A percentile compares a stretch with the other conserved stretches of the same genome.
Evolutionary conservation across 2,113 vertebrate species (phyloP).

Genomic region (Illadopsis cleaveri): DNA sequence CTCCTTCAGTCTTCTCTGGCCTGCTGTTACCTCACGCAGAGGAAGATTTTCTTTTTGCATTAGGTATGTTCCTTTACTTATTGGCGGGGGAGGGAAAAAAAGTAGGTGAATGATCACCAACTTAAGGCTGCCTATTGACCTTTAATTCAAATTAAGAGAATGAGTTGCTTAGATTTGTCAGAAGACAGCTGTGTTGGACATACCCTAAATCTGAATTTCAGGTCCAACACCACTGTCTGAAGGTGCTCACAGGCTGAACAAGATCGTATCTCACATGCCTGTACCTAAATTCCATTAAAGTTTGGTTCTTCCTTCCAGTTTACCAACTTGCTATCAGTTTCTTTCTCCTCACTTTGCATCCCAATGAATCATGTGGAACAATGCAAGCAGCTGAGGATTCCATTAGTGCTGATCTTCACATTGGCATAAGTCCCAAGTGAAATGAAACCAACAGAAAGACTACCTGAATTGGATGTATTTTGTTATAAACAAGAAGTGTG

Average conservation of each 20-base stretch:
- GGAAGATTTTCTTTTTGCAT: background rate
- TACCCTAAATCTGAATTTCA: background rate
- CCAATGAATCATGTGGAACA: background rate
- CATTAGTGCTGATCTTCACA: background rate
- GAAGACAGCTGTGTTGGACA: background rate
- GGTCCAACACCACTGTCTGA: background rate
- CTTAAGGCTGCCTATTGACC: background rate
- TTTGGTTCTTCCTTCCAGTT: background rate
- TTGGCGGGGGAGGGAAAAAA: background rate
- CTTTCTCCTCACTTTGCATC: background rate
- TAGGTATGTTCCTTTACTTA: background rate
- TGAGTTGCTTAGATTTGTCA: background rate
- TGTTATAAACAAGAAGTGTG: background rate
- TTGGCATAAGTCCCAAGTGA: background rate
- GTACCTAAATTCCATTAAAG: background rate
- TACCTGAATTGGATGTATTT: background rate
- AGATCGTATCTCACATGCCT: accelerated
- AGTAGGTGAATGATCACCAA: background rate
- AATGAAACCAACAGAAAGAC: background rate
- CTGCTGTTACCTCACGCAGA: background rate
- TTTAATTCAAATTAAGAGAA: background rate
- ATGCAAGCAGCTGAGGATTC: background rate
- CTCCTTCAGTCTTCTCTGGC: slow-evolving; percentile 25
- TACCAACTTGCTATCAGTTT: background rate
- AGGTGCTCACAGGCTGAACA: background rate